A percentile compares a stretch with the other conserved stretches of the same genome.
Evolutionary conservation across 2,888 invertebrate genomes (phyloP).

Genomic region (Meandrusa payeni): DNA sequence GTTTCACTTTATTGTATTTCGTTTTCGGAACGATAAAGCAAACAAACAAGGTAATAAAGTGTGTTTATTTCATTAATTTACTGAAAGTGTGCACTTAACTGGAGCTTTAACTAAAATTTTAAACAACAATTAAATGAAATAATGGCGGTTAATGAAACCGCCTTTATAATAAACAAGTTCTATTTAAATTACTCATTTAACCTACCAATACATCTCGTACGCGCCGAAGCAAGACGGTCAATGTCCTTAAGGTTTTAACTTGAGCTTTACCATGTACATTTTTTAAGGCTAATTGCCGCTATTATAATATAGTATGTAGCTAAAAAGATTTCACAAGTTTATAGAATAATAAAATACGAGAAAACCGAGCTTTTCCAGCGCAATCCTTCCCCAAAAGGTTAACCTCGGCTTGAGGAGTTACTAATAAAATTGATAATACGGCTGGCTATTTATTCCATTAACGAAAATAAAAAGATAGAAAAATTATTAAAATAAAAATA

Average conservation of each 20-base stretch:
- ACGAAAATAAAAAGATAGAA: no score
- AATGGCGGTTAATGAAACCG: slow-evolving; percentile 10
- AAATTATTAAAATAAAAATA: no score
- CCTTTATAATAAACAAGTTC: slow-evolving; percentile 17
- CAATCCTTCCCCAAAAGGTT: no score
- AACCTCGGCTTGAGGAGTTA: no score
- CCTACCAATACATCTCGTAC: slow-evolving; percentile 34
- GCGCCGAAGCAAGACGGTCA: slow-evolving; percentile 46
- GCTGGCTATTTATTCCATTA: no score
- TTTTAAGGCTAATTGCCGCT: no score
- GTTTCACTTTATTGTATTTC: no score
- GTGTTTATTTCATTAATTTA: slow-evolving; percentile 2
- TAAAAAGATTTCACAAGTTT: no score
- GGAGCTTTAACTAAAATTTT: slow-evolving; percentile 7
- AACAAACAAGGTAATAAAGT: neutral
- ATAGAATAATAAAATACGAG: no score
- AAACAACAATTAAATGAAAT: slow-evolving; percentile 9
- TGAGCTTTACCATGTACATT: slow-evolving; percentile 30
- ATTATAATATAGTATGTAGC: no score
- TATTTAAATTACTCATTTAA: slow-evolving; percentile 18
- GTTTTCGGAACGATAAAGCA: neutral
- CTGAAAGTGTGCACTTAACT: slow-evolving; percentile 9
- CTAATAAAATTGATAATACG: no score
- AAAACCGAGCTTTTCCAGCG: no score
- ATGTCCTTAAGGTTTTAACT: slow-evolving; percentile 41